Conservation (phyloP, 2,797 vertebrate genomes). For the Sebastes goodei region DNA sequence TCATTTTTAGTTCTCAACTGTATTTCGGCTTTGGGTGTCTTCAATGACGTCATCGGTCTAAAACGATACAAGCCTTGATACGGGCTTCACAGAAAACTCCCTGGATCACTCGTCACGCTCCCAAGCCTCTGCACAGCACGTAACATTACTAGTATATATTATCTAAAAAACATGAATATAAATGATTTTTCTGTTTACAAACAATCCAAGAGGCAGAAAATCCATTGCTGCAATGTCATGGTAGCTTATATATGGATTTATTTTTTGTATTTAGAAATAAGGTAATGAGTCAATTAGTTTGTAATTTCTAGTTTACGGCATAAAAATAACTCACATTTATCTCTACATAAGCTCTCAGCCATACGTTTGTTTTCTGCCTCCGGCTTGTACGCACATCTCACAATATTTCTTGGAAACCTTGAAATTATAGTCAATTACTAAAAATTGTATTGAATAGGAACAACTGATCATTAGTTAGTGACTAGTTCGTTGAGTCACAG, state of each 20-base stretch:
- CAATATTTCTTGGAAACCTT: not conserved
- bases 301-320: not conserved
- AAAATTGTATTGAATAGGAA: not conserved
- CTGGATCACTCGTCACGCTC: no score
- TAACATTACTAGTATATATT: not conserved
- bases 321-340: not conserved
- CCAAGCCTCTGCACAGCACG: no score
- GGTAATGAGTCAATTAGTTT: not conserved
- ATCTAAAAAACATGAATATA: not conserved
- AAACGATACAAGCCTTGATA: no score
- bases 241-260: not conserved
- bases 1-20: no score
- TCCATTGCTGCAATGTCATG: not conserved
- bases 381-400: not conserved
- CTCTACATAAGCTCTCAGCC: not conserved
- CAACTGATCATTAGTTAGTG: not conserved
- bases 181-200: not conserved
- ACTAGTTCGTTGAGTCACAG: not conserved
- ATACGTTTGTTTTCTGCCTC: not conserved
- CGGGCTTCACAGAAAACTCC: no score
- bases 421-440: not conserved
- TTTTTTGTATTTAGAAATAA: not conserved
- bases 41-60: no score
- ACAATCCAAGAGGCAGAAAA: not conserved
- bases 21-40: no score